Conservation (phyloP, 2,113 vertebrate species). For the Poecilia latipinna region DNA sequence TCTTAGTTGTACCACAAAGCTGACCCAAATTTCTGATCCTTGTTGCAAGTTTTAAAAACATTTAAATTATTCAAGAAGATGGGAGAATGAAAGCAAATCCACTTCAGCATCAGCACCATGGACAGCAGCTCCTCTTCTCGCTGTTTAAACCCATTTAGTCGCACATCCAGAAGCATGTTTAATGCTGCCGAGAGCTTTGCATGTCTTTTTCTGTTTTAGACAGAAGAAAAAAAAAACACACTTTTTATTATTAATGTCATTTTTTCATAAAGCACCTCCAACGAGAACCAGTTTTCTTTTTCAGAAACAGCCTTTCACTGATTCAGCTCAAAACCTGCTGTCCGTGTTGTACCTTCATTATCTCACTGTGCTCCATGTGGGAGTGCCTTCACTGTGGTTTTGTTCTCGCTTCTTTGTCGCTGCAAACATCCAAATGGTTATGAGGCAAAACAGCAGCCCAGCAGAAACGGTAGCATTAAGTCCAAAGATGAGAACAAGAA, state of each 20-base stretch:
- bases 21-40: conserved; percentile 6
- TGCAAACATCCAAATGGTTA: conserved; percentile 4
- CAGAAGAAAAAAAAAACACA: not conserved
- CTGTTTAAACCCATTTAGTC: not conserved
- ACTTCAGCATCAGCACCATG: conserved; percentile 73
- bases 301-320: not conserved
- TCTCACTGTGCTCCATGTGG: conserved; percentile 16
- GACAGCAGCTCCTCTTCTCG: conserved; percentile 55
- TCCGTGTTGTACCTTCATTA: conserved; percentile 21
- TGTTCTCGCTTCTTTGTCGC: conserved; percentile 19
- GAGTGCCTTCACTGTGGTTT: conserved; percentile 27
- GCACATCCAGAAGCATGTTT: not conserved
- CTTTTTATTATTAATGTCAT: not conserved
- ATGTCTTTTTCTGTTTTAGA: not conserved
- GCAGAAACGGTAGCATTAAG: not conserved
- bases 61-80: conserved; percentile 36
- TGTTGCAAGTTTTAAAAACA: conserved; percentile 21
- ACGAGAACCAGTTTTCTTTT: conserved; percentile 23
- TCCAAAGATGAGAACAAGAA: not conserved
- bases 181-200: too few species aligned
- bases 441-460: conserved; percentile 10
- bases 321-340: conserved; percentile 10
- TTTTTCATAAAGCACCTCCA: conserved; percentile 7
- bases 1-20: not conserved
- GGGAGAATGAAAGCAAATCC: conserved; percentile 4